phyloP scores from a whole-genome alignment of 1,140 invertebrate genomes.

The Sarcophaga bullata region DNA sequence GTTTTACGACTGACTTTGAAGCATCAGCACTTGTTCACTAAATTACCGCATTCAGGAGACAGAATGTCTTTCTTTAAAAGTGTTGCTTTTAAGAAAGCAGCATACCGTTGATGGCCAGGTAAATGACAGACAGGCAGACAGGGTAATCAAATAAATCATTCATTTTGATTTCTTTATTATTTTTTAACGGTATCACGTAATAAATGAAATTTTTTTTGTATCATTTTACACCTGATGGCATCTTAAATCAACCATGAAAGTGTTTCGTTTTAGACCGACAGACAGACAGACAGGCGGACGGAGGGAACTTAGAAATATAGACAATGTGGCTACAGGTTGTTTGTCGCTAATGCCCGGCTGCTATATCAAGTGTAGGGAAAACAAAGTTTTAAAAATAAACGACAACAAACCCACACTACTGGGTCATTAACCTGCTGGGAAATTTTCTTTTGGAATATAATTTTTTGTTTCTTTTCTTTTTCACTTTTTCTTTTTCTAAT shows the following conservation, averaged over 20 bases:
- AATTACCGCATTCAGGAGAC: too few relatives aligned
- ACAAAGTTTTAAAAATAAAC: too few relatives aligned
- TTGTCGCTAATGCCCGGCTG: neutral
- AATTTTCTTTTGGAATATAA: neutral
- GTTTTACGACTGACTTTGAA: too few relatives aligned
- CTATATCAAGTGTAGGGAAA: neutral
- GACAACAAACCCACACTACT: neutral
- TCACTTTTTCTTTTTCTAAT: neutral
- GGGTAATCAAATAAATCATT: constrained; percentile 24
- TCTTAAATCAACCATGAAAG: constrained; percentile 38
- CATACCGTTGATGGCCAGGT: neutral
- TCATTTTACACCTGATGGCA: constrained; percentile 29
- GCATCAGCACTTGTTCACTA: too few relatives aligned
- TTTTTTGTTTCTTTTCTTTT: neutral
- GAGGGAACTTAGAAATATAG: too few relatives aligned
- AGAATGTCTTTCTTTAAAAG: too few relatives aligned
- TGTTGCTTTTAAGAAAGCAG: too few relatives aligned
- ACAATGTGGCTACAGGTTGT: neutral
- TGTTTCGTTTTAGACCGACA: neutral
- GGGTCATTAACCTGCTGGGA: constrained; percentile 1
- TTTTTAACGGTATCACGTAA: constrained; percentile 5
- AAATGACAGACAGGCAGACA: neutral
- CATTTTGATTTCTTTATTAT: neutral
- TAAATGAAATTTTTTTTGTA: constrained; percentile 22
- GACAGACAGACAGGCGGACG: too few relatives aligned